A percentile compares a stretch with the other conserved stretches of the same genome.
These are phyloP conservation scores for Arctocebus calabarensis DNA, from an alignment of 2,797 vertebrate species.

Conservation along the genomic window DNA sequence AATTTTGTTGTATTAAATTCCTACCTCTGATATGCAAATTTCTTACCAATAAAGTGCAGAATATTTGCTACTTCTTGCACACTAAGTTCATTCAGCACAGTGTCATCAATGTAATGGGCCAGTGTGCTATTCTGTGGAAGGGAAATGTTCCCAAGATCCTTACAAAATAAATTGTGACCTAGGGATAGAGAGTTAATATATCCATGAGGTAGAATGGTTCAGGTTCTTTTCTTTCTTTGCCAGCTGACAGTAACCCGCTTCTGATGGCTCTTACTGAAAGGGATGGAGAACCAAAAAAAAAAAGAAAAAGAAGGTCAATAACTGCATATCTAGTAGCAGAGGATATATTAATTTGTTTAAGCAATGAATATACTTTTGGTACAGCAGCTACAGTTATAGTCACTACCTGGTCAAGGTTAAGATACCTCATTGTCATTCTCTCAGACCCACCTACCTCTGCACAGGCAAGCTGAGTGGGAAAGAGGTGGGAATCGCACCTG, in stretches of 20 bases:
- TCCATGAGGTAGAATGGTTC: neutral
- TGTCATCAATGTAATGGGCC: neutral
- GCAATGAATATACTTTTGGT: neutral
- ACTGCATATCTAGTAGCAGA: neutral
- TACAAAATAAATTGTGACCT: neutral
- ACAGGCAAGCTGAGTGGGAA: neutral
- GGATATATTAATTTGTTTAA: neutral
- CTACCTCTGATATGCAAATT: neutral
- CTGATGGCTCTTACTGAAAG: neutral
- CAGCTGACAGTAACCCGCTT: neutral
- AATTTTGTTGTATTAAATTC: constrained; percentile 14
- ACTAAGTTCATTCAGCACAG: neutral
- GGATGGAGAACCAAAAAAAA: neutral
- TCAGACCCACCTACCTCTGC: neutral
- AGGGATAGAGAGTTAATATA: neutral
- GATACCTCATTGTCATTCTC: neutral
- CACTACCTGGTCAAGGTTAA: neutral
- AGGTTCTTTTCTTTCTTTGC: neutral
- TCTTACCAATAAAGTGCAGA: neutral
- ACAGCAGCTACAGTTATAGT: neutral
- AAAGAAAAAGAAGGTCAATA: neutral
- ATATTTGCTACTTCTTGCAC: neutral
- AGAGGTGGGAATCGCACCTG: neutral
- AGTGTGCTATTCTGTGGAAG: neutral
- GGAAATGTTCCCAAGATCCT: neutral